Evolutionary conservation across 1,140 invertebrate species (phyloP).

Genomic region (Aplysia californica): DNA sequence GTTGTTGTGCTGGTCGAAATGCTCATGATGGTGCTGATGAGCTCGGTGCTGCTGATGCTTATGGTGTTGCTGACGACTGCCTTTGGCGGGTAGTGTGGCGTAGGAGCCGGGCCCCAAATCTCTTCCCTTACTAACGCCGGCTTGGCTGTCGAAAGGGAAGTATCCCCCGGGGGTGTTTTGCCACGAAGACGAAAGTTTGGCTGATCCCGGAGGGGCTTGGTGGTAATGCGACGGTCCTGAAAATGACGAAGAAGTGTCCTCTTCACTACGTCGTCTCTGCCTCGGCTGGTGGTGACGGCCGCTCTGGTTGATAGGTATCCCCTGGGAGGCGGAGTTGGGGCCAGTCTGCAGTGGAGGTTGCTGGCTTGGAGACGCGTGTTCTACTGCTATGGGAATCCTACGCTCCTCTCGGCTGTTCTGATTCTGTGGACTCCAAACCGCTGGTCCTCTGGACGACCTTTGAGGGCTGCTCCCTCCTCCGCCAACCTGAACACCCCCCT

Average conservation of each 20-base stretch:
- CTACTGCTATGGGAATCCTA: slow-evolving; percentile 43
- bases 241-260: not conserved
- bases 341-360: not conserved
- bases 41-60: not conserved
- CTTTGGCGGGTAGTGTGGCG: slow-evolving; percentile 46
- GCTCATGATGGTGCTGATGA: not conserved
- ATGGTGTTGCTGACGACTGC: slow-evolving; percentile 5
- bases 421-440: too few relatives aligned
- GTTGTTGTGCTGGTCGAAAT: not conserved
- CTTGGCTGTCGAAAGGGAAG: slow-evolving; percentile 13
- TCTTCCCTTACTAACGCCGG: slow-evolving; percentile 16
- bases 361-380: slow-evolving; percentile 25
- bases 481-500: too few relatives aligned
- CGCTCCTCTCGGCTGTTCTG: too few relatives aligned
- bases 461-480: too few relatives aligned
- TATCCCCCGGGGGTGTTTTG: slow-evolving; percentile 30
- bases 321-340: not conserved
- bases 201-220: too few relatives aligned
- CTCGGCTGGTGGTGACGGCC: slow-evolving; percentile 50
- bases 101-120: slow-evolving; percentile 48
- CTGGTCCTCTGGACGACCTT: too few relatives aligned
- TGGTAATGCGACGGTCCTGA: too few relatives aligned
- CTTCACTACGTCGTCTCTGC: slow-evolving; percentile 34
- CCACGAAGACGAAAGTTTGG: slow-evolving; percentile 29
- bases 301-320: too few relatives aligned